Evolutionary conservation across 2,113 vertebrate species (phyloP).

Genomic region (Thalassarche chlororhynchos): DNA sequence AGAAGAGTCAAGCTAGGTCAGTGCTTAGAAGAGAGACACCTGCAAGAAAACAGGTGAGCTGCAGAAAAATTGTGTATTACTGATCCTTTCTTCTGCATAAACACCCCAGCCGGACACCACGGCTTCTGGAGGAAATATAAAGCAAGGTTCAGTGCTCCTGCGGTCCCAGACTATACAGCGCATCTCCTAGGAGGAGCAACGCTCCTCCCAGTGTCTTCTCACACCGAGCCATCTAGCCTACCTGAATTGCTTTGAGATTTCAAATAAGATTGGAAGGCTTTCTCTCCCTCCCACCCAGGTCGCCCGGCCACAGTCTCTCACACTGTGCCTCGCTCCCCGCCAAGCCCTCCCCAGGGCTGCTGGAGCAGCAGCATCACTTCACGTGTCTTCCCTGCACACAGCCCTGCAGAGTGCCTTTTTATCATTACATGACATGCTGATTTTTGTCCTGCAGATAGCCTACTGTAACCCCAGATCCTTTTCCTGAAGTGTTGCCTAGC

Average conservation of each 20-base stretch:
- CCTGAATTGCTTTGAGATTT: background rate
- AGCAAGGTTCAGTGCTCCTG: background rate
- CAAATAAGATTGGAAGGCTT: background rate
- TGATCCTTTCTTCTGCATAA: background rate
- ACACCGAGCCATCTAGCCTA: background rate
- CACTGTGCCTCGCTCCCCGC: rapidly evolving
- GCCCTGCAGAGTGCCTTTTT: background rate
- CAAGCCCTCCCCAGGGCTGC: background rate
- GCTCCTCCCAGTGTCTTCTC: background rate
- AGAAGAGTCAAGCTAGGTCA: background rate
- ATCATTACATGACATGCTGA: background rate
- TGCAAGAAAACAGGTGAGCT: background rate
- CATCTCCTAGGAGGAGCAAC: background rate
- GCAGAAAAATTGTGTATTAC: background rate
- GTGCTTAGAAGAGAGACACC: background rate
- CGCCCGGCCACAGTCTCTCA: background rate
- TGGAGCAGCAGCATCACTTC: background rate
- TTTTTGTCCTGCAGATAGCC: background rate
- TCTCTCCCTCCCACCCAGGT: background rate
- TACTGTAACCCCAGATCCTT: background rate
- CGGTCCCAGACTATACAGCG: rapidly evolving
- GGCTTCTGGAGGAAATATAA: background rate
- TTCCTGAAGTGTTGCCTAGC: background rate
- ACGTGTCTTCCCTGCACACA: background rate
- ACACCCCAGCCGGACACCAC: background rate